Evolutionary conservation across 2,888 invertebrate species (phyloP).

Genomic region (Oxycera nigricornis): DNA sequence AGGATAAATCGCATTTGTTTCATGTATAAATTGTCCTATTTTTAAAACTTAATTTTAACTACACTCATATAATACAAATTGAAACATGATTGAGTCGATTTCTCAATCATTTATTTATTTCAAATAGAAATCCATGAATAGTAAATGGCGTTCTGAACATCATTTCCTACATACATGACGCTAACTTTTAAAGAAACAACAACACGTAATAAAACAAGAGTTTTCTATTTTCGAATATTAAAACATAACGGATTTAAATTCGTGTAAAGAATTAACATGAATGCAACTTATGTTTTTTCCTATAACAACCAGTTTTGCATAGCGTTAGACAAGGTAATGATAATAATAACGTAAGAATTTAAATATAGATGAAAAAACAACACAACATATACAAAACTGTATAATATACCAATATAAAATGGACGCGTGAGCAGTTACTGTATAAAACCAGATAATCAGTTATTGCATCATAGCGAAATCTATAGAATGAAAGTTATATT

Average conservation of each 20-base stretch:
- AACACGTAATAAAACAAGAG: not conserved
- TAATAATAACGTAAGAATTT: conserved; percentile 1
- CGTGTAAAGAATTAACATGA: conserved; percentile 1
- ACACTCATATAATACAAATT: too few relatives aligned
- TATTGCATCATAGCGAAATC: conserved; percentile 14
- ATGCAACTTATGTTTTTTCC: not conserved
- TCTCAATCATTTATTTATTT: not conserved
- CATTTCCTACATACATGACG: not conserved
- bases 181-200: not conserved
- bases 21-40: not conserved
- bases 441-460: conserved; percentile 25
- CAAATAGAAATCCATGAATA: not conserved
- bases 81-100: not conserved
- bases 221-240: not conserved
- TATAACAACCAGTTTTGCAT: conserved; percentile 28
- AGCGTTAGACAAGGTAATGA: conserved; percentile 15
- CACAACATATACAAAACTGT: conserved; percentile 18
- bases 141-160: not conserved
- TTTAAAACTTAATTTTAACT: not conserved
- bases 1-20: not conserved
- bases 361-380: conserved; percentile 22
- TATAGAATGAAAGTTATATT: conserved; percentile 5
- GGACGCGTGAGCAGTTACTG: not conserved
- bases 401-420: conserved; percentile 15
- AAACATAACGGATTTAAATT: not conserved